phyloP scores from a whole-genome alignment of 2,888 invertebrate species.

The Tanaodytes sp. region DNA sequence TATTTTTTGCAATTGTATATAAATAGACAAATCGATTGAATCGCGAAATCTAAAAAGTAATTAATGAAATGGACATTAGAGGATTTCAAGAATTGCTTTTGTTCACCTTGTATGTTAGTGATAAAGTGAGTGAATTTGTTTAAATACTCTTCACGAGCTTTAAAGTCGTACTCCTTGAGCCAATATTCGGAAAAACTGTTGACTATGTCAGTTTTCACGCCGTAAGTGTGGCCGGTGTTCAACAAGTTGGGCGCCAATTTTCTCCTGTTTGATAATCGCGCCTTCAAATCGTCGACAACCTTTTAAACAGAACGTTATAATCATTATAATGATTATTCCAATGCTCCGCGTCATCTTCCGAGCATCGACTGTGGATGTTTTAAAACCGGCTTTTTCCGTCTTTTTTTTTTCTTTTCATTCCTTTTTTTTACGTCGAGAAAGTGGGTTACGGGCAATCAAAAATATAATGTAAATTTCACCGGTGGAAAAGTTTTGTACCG shows the following conservation, averaged over 20 bases:
- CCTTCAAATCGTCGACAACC: conserved; percentile 69
- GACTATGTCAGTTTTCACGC: conserved; percentile 74
- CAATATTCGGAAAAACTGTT: conserved; percentile 74
- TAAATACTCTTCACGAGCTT: conserved; percentile 73
- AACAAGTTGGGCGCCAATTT: conserved; percentile 57
- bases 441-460: no score
- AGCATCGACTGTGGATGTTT: no score
- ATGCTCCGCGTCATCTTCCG: background rate
- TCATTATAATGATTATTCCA: conserved; percentile 4
- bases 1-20: no score
- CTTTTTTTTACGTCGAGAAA: no score
- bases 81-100: no score
- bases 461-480: no score
- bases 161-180: conserved; percentile 77
- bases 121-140: conserved; percentile 73
- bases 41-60: no score
- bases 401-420: no score
- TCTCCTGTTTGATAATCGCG: conserved; percentile 68
- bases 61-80: no score
- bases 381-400: background rate
- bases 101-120: conserved; percentile 64
- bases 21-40: no score
- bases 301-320: conserved; percentile 54
- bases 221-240: conserved; percentile 72
- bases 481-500: no score